Evolutionary conservation across 1,140 invertebrate genomes (phyloP).

Genomic region (Tyrophagus putrescentiae): DNA sequence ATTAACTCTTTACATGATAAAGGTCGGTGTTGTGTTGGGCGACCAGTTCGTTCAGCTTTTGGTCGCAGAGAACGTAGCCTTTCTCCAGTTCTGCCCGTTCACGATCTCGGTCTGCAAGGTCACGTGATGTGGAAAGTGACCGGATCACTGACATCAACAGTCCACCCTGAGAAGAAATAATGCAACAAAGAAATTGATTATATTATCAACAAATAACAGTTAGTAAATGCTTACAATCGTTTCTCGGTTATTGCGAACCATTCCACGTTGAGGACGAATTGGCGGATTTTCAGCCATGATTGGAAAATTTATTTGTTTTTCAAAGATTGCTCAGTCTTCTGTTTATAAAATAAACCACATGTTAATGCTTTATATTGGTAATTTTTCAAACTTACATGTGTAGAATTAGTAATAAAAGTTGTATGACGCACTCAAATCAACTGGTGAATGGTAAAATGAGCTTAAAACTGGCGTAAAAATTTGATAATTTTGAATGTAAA

Average conservation of each 20-base stretch:
- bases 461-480: too few relatives aligned
- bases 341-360: too few relatives aligned
- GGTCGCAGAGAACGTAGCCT: constrained; percentile 79
- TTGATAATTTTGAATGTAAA: too few relatives aligned
- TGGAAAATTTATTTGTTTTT: neutral
- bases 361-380: too few relatives aligned
- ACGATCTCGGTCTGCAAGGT: constrained; percentile 80
- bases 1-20: constrained; percentile 32
- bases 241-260: constrained; percentile 4
- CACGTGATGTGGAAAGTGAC: constrained; percentile 66
- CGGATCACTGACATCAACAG: constrained; percentile 81
- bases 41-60: constrained; percentile 68
- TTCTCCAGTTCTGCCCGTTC: constrained; percentile 84
- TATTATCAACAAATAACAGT: neutral
- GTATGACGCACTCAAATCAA: too few relatives aligned
- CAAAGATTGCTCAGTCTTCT: neutral
- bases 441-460: too few relatives aligned
- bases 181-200: neutral
- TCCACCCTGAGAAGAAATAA: constrained; percentile 46
- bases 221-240: neutral
- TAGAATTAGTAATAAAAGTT: too few relatives aligned
- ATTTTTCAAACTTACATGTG: too few relatives aligned
- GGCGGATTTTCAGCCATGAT: neutral
- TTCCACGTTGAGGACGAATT: constrained; percentile 5
- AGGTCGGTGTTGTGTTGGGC: constrained; percentile 72